Evolutionary conservation across 1,140 invertebrate genomes (phyloP).

Genomic region (Diuraphis noxia): DNA sequence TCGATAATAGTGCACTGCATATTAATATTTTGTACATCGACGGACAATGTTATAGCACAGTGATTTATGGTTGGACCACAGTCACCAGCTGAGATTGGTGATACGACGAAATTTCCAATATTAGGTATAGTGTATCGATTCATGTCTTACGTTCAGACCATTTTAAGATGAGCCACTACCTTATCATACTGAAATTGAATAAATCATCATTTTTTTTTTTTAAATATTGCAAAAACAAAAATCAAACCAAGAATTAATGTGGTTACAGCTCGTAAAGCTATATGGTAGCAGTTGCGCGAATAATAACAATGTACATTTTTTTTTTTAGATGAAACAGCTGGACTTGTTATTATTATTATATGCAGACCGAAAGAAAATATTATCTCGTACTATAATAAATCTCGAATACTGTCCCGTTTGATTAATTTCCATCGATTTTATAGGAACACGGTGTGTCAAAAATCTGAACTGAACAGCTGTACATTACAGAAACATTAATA

Average conservation of each 20-base stretch:
- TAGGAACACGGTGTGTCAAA: neutral
- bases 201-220: neutral
- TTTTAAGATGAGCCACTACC: neutral
- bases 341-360: neutral
- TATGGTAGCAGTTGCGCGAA: neutral
- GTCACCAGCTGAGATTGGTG: too few species aligned
- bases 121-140: too few species aligned
- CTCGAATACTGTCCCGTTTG: neutral
- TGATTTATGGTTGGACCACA: too few species aligned
- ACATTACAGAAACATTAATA: neutral
- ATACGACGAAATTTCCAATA: too few species aligned
- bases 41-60: too few species aligned
- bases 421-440: conserved; percentile 24
- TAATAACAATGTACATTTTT: neutral
- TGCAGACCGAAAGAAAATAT: neutral
- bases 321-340: neutral
- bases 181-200: neutral
- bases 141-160: too few species aligned
- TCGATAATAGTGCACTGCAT: neutral
- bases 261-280: neutral
- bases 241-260: neutral
- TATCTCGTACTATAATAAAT: neutral
- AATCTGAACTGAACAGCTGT: neutral
- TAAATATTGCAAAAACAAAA: neutral
- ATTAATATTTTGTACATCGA: neutral